Evolutionary conservation across 2,113 vertebrate species (phyloP).

Genomic region (Gyps fulvus): DNA sequence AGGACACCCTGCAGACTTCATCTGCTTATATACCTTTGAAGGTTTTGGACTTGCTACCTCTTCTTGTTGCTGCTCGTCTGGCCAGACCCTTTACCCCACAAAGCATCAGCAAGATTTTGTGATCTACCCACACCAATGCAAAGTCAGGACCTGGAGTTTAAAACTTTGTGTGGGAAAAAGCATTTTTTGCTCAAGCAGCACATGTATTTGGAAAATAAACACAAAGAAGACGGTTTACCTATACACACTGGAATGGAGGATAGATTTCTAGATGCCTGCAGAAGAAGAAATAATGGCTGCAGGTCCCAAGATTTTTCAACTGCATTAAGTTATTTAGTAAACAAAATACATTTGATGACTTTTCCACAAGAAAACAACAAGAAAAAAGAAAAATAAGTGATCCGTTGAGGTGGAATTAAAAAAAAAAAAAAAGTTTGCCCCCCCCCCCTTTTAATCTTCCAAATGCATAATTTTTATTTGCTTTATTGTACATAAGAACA

Average conservation of each 20-base stretch:
- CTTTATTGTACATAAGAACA: background rate
- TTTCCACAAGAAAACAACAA: background rate
- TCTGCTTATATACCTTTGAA: background rate
- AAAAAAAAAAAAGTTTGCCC: background rate
- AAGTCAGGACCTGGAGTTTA: background rate
- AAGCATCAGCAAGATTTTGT: background rate
- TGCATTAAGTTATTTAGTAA: background rate
- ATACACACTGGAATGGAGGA: background rate
- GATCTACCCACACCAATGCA: background rate
- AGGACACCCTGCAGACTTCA: background rate
- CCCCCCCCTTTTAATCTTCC: background rate
- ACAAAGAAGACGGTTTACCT: background rate
- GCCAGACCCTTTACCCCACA: background rate
- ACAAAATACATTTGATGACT: background rate
- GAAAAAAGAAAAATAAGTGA: background rate
- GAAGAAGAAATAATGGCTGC: background rate
- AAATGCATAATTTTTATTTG: background rate
- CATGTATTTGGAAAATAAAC: background rate
- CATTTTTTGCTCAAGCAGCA: background rate
- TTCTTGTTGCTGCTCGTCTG: background rate
- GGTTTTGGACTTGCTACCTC: background rate
- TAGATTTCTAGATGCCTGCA: background rate
- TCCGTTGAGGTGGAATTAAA: background rate
- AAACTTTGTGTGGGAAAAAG: background rate
- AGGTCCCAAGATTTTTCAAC: background rate